Evolutionary conservation across 2,888 invertebrate species (phyloP).

Genomic region (Drosophila borealis): DNA sequence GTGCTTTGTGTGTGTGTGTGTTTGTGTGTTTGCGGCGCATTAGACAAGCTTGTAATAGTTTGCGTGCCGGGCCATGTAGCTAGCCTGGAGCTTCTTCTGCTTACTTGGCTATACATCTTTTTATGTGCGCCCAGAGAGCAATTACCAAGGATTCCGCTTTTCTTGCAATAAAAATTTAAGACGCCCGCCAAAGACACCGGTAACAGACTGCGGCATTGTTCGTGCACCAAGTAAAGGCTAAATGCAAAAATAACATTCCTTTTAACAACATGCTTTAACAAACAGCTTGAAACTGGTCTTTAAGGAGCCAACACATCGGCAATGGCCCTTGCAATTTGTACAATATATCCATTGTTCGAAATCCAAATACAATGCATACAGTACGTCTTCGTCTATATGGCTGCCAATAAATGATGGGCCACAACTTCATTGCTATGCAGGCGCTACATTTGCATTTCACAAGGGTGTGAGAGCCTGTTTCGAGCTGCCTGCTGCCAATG

Average conservation of each 20-base stretch:
- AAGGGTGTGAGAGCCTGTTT: slow-evolving; percentile 61
- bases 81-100: slow-evolving; percentile 45
- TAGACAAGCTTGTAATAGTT: slow-evolving; percentile 63
- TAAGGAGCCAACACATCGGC: slow-evolving; percentile 20
- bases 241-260: slow-evolving; percentile 72
- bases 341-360: slow-evolving; percentile 51
- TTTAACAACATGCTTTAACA: slow-evolving; percentile 28
- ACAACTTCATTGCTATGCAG: slow-evolving; percentile 61
- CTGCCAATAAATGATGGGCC: slow-evolving; percentile 40
- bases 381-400: slow-evolving; percentile 16
- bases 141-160: slow-evolving; percentile 73
- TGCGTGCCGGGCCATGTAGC: slow-evolving; percentile 27
- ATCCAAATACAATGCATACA: slow-evolving; percentile 52
- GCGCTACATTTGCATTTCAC: slow-evolving; percentile 59
- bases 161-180: slow-evolving; percentile 78
- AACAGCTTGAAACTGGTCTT: slow-evolving; percentile 39
- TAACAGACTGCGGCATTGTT: slow-evolving; percentile 21
- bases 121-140: slow-evolving; percentile 74
- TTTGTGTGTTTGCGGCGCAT: slow-evolving; percentile 27
- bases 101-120: slow-evolving; percentile 77
- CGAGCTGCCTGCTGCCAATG: slow-evolving; percentile 59
- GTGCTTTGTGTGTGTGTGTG: slow-evolving; percentile 22
- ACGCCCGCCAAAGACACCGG: slow-evolving; percentile 35
- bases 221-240: slow-evolving; percentile 65
- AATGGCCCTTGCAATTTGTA: slow-evolving; percentile 63